Conservation (phyloP, 2,797 vertebrate genomes). For the Balearica regulorum region DNA sequence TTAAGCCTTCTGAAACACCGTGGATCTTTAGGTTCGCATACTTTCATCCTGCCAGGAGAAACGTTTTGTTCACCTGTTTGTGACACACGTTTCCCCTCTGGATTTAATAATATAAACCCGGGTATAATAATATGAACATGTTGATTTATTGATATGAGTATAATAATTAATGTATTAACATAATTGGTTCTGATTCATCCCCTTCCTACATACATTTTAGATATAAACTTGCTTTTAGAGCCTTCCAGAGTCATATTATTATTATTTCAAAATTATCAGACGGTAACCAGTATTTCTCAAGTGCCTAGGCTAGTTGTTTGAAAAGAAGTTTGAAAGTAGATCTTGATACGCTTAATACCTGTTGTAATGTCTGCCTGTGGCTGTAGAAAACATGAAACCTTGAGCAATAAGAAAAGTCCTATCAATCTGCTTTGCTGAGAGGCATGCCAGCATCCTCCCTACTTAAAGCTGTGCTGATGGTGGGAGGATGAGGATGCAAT, state of each 20-base stretch:
- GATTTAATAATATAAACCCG: not conserved
- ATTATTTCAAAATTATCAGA: not conserved
- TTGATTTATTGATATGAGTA: not conserved
- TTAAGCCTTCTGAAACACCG: not conserved
- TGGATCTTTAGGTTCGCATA: rapidly evolving
- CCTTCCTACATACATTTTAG: not conserved
- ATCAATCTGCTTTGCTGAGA: not conserved
- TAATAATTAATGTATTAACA: not conserved
- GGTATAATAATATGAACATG: not conserved
- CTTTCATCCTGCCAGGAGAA: not conserved
- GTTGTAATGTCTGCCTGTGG: not conserved
- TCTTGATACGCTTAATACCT: not conserved
- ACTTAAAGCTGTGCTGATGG: not conserved
- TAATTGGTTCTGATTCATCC: not conserved
- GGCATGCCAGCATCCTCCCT: not conserved
- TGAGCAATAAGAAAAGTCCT: not conserved
- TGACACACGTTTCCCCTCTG: not conserved
- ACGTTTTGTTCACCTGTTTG: not conserved
- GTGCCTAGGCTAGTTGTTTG: not conserved
- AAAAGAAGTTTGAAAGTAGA: not conserved
- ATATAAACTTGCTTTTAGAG: not conserved
- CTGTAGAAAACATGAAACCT: not conserved
- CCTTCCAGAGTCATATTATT: not conserved
- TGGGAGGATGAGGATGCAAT: not conserved
- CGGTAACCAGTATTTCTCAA: not conserved